Evolutionary conservation across 2,888 invertebrate genomes (phyloP).

Genomic region (Cheilosia impressa): DNA sequence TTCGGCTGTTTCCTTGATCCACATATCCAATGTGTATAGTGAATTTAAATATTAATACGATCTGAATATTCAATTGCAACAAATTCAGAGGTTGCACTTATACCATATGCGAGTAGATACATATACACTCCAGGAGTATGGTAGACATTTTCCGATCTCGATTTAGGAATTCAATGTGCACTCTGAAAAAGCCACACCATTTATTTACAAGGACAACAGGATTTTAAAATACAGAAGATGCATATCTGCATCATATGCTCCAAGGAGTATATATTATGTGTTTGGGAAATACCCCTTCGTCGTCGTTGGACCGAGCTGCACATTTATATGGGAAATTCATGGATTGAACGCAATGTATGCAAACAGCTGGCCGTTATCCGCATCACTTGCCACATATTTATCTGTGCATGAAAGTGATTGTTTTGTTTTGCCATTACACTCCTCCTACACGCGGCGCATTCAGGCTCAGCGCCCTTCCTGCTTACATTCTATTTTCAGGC

Average conservation of each 20-base stretch:
- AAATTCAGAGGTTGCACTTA: constrained; percentile 54
- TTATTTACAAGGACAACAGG: constrained; percentile 73
- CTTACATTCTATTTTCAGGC: neutral
- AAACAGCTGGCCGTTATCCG: constrained; percentile 74
- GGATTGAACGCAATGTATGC: constrained; percentile 62
- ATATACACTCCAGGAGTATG: neutral
- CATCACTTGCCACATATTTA: constrained; percentile 75
- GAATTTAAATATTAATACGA: constrained; percentile 71
- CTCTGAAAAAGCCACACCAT: constrained; percentile 71
- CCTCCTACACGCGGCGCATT: constrained; percentile 6
- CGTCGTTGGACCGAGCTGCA: neutral
- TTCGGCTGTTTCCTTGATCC: constrained; percentile 68
- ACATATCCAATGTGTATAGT: constrained; percentile 56
- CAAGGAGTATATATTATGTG: neutral
- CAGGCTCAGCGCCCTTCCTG: neutral
- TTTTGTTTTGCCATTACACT: constrained; percentile 67
- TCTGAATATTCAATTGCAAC: constrained; percentile 72
- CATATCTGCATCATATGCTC: constrained; percentile 12
- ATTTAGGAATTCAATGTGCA: constrained; percentile 57
- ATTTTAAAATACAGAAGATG: constrained; percentile 65
- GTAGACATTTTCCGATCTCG: constrained; percentile 40
- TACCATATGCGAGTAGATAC: neutral
- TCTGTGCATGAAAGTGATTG: constrained; percentile 73
- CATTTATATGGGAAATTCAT: constrained; percentile 21
- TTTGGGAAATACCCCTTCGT: neutral